Percentiles rank a stretch among this genome's conserved stretches.
phyloP scores from a whole-genome alignment of 2,113 vertebrate genomes.

The Saccopteryx leptura region DNA sequence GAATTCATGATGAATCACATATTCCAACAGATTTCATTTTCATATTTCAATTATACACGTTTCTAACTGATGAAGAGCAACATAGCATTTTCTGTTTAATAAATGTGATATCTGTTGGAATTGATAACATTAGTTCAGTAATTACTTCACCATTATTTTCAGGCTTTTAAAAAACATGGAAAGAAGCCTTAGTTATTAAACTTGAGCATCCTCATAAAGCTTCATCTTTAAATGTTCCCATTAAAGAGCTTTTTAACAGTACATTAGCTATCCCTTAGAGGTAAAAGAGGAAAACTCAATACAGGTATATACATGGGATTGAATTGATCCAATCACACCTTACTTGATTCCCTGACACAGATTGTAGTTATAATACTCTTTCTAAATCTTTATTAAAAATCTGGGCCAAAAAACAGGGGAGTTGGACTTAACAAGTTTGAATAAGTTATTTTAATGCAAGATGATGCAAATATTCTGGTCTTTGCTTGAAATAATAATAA shows the following conservation, averaged over 20 bases:
- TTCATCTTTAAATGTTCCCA: conserved; percentile 65
- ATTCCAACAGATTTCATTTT: conserved; percentile 90
- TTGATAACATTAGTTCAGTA: conserved; percentile 91
- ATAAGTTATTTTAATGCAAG: conserved; percentile 18
- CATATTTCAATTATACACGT: conserved; percentile 91
- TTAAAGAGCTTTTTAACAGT: conserved; percentile 66
- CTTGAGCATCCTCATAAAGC: conserved; percentile 82
- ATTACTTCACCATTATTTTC: conserved; percentile 90
- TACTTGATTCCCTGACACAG: conserved; percentile 40
- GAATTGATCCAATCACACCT: conserved; percentile 56
- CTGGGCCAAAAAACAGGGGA: background rate
- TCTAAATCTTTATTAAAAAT: conserved; percentile 57
- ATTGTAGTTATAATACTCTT: background rate
- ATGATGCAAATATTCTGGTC: conserved; percentile 34
- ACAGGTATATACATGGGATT: conserved; percentile 52
- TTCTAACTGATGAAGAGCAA: conserved; percentile 91
- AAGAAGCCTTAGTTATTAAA: conserved; percentile 85
- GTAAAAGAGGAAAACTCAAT: conserved; percentile 47
- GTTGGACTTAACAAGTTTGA: background rate
- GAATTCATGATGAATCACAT: conserved; percentile 90
- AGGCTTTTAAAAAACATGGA: conserved; percentile 82
- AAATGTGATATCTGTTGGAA: conserved; percentile 91
- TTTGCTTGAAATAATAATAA: conserved; percentile 67
- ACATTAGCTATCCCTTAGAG: conserved; percentile 62
- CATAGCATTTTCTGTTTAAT: conserved; percentile 91